Evolutionary conservation across 2,113 vertebrate species (phyloP).

Genomic region (Dromaius novaehollandiae): DNA sequence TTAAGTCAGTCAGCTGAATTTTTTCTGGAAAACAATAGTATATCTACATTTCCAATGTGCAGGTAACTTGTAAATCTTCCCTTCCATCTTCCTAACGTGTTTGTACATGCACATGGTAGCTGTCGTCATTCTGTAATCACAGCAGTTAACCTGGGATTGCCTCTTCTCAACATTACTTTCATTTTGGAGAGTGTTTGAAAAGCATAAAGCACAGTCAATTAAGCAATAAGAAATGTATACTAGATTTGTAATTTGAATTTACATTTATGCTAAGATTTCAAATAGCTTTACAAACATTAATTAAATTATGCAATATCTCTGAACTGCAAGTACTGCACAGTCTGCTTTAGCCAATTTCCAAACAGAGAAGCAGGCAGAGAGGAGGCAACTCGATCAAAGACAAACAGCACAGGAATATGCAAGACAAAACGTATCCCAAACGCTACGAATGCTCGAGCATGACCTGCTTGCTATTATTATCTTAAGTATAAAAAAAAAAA

Average conservation of each 20-base stretch:
- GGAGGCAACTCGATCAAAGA: neutral
- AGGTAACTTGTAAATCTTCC: neutral
- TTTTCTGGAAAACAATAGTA: neutral
- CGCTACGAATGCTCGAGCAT: neutral
- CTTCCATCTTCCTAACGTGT: neutral
- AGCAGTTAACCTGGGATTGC: neutral
- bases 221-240: neutral
- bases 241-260: neutral
- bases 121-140: neutral
- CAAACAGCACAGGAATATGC: neutral
- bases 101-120: neutral
- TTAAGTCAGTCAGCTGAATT: neutral
- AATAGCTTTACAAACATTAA: neutral
- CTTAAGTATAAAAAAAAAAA: conserved; percentile 41
- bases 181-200: neutral
- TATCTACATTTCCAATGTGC: neutral
- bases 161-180: neutral
- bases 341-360: neutral
- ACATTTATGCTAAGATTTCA: neutral
- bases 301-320: neutral
- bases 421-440: neutral
- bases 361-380: neutral
- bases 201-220: neutral
- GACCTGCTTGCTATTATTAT: neutral
- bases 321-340: neutral